These are phyloP conservation scores for Antidorcas marsupialis DNA, from an alignment of 2,113 vertebrate species.

Conservation along the genomic window DNA sequence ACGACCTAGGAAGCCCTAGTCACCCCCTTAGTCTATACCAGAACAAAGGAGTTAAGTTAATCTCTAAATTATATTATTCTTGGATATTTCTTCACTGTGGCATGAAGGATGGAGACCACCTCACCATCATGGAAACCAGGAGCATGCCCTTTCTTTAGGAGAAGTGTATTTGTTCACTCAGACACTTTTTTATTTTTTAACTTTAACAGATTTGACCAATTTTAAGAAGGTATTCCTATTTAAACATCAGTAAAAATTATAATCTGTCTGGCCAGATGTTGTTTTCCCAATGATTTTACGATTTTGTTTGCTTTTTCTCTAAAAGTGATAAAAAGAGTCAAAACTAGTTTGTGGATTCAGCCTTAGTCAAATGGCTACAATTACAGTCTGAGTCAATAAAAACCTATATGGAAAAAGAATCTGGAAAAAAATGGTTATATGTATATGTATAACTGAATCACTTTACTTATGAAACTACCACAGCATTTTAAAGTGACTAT, in stretches of 20 bases:
- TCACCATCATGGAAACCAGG: neutral
- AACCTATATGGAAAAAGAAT: neutral
- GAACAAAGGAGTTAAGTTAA: conserved; percentile 15
- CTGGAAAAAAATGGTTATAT: neutral
- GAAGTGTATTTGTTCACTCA: neutral
- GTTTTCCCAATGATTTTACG: neutral
- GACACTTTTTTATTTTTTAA: neutral
- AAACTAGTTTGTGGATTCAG: neutral
- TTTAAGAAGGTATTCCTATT: neutral
- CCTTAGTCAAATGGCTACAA: neutral
- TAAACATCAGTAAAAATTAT: neutral
- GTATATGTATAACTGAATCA: neutral
- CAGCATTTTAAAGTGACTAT: neutral
- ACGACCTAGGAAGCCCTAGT: neutral
- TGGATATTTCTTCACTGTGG: neutral
- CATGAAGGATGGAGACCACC: neutral
- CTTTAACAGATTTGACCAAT: neutral
- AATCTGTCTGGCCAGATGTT: neutral
- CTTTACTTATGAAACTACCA: neutral
- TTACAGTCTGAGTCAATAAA: neutral
- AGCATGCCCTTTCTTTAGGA: neutral
- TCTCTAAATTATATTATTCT: conserved; percentile 23
- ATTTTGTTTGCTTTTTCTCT: conserved; percentile 21
- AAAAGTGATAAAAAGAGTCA: neutral
- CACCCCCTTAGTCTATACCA: neutral